Evolutionary conservation across 2,113 vertebrate species (phyloP), one percentile per base, ranked within the genome.

Genomic region (Aegithalos caudatus): DNA sequence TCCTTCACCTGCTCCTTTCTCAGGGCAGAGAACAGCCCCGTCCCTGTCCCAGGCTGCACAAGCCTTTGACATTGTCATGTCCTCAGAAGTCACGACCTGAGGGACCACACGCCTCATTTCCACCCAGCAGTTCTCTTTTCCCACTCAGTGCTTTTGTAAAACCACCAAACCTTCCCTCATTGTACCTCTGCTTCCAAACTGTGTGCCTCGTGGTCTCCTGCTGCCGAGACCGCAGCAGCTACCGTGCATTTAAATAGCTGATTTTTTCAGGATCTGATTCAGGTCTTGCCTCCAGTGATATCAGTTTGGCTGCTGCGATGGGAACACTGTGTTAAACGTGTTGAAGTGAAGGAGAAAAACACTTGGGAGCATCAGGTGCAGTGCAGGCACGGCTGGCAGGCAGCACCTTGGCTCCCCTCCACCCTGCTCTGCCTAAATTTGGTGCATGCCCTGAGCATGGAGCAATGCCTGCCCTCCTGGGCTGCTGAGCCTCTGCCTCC

Each of bases 261-360:
- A 61, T 89, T 94, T 93, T 76, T 93, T 64, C 66, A 31, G 67
- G 40, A 42, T 91, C 87, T 81, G 90, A 93, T 85, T 93, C 82
- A 82, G 85, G 80, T 92, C 90, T 84, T 94, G 91, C 96, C 83
- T 77, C 69, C 72, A 64, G 93, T 91, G 91, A 80, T 65, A 79
- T 67, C 91, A 95, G 81, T 73, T 57, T 66, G 85, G 73, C 91
- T 81, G 77, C 65, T 65, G 50, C 12, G 6, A 42, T 45, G 72
- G 74, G 92, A 97, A 77, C 91, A 89, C 4, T 3, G 77, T 76
- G 90, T 95, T 64, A 89, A 80, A 72, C 23, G 67, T 69, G 72
- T 51, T 51, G 93, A 88, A 81, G 77, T 76, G 93, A 86, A 94
- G 81, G 78, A 92, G 85, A 90, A 90, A 65, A 85, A 28, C 80